phyloP scores from a whole-genome alignment of 1,140 invertebrate species.

The Laupala kohalensis region DNA sequence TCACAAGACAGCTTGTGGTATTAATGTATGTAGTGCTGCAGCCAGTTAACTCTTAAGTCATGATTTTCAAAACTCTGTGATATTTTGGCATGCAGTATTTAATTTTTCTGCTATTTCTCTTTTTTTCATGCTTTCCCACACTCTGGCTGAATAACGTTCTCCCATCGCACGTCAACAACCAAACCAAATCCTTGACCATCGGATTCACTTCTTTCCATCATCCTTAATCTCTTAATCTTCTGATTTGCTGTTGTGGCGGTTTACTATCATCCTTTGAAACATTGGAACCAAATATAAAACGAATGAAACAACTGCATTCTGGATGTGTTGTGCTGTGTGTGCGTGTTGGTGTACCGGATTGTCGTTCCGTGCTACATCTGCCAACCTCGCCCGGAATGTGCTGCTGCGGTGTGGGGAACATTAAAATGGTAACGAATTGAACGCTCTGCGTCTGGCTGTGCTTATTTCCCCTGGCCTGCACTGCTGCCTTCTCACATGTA shows the following conservation, averaged over 20 bases:
- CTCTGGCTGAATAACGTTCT: constrained; percentile 10
- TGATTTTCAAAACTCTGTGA: background rate
- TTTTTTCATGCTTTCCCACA: constrained; percentile 14
- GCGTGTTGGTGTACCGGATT: constrained; percentile 10
- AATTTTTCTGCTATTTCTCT: constrained; percentile 15
- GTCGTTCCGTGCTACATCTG: constrained; percentile 5
- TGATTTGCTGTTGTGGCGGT: constrained; percentile 6
- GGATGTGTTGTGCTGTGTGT: constrained; percentile 14
- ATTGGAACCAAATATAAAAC: background rate
- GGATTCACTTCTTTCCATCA: background rate
- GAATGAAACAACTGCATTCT: constrained; percentile 6
- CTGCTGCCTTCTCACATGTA: constrained; percentile 9
- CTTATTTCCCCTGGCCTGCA: constrained; percentile 12
- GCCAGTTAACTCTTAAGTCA: background rate
- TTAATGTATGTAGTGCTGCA: background rate
- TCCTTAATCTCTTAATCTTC: constrained; percentile 2
- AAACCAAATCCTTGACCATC: background rate
- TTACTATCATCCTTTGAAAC: constrained; percentile 6
- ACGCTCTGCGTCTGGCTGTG: constrained; percentile 9
- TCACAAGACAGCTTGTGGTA: background rate
- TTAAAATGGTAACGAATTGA: constrained; percentile 8
- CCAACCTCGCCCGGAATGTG: constrained; percentile 9
- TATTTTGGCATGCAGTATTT: constrained; percentile 11
- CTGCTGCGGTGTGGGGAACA: constrained; percentile 12
- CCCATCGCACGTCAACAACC: constrained; percentile 5